Conservation (phyloP, 2,797 vertebrate genomes). For the Chanos chanos region DNA sequence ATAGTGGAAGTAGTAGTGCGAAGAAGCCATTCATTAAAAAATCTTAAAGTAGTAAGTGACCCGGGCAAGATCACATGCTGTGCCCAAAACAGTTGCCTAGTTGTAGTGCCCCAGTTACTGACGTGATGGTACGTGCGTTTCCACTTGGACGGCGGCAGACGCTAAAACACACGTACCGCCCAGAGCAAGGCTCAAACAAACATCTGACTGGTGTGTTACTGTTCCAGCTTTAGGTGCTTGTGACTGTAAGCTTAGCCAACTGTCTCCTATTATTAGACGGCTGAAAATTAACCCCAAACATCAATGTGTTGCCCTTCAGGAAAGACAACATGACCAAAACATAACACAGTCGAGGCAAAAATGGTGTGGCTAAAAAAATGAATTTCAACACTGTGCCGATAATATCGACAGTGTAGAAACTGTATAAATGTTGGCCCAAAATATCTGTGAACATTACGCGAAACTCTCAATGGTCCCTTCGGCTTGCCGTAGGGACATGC, state of each 20-base stretch:
- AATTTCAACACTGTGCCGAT: too few relatives aligned
- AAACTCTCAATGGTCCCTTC: not conserved
- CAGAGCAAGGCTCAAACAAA: conserved; percentile 6
- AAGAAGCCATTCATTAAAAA: too few relatives aligned
- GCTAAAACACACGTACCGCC: conserved; percentile 10
- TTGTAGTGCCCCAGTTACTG: not conserved
- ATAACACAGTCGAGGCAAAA: too few relatives aligned
- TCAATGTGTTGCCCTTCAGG: not conserved
- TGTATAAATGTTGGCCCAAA: not conserved
- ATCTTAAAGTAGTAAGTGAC: too few relatives aligned
- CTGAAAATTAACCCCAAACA: not conserved
- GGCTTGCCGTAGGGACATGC: not conserved
- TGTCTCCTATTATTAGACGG: not conserved
- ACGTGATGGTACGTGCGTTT: conserved; percentile 19
- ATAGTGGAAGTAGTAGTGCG: not conserved
- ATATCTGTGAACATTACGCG: not conserved
- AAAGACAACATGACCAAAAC: too few relatives aligned
- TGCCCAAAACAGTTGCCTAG: conserved; percentile 25
- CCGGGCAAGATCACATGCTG: conserved; percentile 1
- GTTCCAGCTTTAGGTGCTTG: not conserved
- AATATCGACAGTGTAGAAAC: too few relatives aligned
- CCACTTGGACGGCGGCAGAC: not conserved
- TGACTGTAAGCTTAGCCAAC: conserved; percentile 16
- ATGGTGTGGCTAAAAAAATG: too few relatives aligned
- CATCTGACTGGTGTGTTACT: conserved; percentile 14